These are phyloP conservation scores for Apostichopus japonicus DNA, from an alignment of 35 echinoderm and acorn worm genomes.

Conservation along the genomic window DNA sequence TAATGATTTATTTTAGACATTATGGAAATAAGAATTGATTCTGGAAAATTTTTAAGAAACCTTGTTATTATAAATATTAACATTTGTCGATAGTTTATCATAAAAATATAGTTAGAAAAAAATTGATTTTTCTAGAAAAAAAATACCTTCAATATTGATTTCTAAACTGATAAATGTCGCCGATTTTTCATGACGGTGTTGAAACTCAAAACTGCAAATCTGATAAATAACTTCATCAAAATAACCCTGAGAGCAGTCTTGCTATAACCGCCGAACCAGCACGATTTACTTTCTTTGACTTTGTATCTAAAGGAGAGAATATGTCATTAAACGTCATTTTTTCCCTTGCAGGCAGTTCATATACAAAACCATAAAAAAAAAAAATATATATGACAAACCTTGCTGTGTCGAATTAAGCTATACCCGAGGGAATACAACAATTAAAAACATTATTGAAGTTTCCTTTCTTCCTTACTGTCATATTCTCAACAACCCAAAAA, in stretches of 20 bases:
- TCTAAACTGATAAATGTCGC: background rate
- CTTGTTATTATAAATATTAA: background rate
- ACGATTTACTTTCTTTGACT: no score
- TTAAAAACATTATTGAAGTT: conserved; percentile 2
- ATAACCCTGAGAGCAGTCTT: no score
- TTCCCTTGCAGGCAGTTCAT: no score
- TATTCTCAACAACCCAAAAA: background rate
- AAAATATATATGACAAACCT: background rate
- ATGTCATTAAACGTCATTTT: no score
- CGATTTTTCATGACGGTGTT: background rate
- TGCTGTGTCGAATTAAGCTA: background rate
- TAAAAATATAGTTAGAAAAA: background rate
- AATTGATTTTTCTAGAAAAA: background rate
- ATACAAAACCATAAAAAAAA: no score
- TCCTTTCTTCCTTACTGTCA: background rate
- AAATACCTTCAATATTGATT: background rate
- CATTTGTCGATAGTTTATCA: background rate
- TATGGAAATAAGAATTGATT: background rate
- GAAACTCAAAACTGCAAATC: background rate
- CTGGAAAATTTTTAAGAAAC: background rate
- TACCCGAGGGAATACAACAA: background rate
- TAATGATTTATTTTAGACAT: background rate
- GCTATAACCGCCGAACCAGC: no score
- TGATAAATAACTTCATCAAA: no score
- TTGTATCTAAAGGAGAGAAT: no score